Evolutionary conservation across 2,797 vertebrate genomes (phyloP).

Genomic region (Macropus fuliginosus): DNA sequence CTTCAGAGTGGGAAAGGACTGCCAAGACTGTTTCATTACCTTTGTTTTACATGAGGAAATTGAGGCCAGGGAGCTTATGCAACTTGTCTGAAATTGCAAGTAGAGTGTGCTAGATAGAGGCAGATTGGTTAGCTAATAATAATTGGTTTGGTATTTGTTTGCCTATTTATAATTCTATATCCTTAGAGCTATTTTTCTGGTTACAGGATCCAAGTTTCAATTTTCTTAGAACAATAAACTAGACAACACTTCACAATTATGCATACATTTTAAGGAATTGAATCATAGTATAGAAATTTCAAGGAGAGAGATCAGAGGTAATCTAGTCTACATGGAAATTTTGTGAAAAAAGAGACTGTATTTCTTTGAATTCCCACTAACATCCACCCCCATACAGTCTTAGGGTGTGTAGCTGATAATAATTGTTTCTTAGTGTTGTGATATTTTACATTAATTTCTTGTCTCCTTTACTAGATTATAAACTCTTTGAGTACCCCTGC

Average conservation of each 20-base stretch:
- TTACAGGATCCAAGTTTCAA: background rate
- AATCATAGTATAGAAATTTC: background rate
- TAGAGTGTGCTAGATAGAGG: background rate
- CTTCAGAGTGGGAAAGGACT: background rate
- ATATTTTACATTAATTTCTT: background rate
- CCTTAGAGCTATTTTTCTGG: background rate
- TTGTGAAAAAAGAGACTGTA: background rate
- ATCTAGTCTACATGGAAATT: background rate
- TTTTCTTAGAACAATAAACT: background rate
- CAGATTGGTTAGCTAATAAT: background rate
- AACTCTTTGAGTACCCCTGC: background rate
- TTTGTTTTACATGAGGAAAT: background rate
- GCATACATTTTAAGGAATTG: background rate
- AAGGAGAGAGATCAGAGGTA: background rate
- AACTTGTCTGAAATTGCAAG: background rate
- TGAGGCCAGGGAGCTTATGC: background rate
- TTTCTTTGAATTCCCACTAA: background rate
- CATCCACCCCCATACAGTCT: background rate
- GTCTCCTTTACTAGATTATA: background rate
- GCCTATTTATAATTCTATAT: background rate
- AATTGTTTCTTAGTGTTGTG: background rate
- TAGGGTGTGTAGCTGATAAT: background rate
- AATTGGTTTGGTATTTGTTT: background rate
- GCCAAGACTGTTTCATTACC: background rate
- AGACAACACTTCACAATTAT: background rate